Evolutionary conservation across 2,113 vertebrate genomes (phyloP), one percentile per base, ranked within the genome.

Genomic region (Saccopteryx bilineata): DNA sequence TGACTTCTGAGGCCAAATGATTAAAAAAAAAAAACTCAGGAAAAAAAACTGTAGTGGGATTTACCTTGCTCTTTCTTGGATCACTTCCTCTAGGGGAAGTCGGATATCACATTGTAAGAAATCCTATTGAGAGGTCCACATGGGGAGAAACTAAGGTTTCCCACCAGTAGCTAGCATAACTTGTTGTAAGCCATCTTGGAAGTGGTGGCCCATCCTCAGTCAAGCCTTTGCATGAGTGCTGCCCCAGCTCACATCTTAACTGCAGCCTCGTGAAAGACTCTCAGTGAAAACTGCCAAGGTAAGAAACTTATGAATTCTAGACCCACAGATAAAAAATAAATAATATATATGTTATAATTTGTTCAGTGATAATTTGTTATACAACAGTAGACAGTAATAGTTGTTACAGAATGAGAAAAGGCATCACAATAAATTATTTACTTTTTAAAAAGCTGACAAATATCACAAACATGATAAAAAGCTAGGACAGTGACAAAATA

Each of bases 251-350:
- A 54, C 48, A 85, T 74, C 48, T 68, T 72, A 60, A 82, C 18
- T 82, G 14, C 15, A 68, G 52, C 82, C 52, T 79, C 28, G 8
- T 39, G 50, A 76, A 54, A 90, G 60, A 76, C 15, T 33, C 39
- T 23, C 14, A 87, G 11, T n/a, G 46, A 78, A n/a, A 90, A 90
- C 31, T 48, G 58, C 15, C 58, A 88, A 72, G 10, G 15, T 65
- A 79, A 93, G 52, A n/a, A 9, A 65, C 21, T 83, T 96, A 61
- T 86, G 18, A 90, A 80, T 75, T 56, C n/a, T 92, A 96, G 28
- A 66, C 23, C 13, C 14, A 88, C 63, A 74, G 26, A 79, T 83
- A 31, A 61, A 33, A 78, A 94, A 84, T 68, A 54, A 81, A 84
- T 68, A 54, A 81, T 74, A 54, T 1, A 66, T 24, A 3, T n/a